Evolutionary conservation across 2,888 invertebrate species (phyloP).

Genomic region (Thecophora atra): DNA sequence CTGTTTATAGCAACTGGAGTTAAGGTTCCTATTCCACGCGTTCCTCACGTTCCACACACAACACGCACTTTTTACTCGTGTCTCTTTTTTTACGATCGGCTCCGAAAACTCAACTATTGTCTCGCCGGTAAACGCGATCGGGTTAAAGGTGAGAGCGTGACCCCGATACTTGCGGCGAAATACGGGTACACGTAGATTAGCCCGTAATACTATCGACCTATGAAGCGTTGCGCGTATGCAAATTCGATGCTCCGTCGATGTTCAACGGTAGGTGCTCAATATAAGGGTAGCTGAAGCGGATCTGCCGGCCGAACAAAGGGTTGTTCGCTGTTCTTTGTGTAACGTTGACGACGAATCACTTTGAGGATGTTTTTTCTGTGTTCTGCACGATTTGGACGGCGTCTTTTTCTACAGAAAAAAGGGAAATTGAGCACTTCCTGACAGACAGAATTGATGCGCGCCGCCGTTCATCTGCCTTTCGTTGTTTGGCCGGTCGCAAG

Average conservation of each 20-base stretch:
- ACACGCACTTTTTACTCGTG: conserved; percentile 36
- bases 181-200: conserved; percentile 35
- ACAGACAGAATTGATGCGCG: neutral
- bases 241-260: neutral
- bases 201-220: conserved; percentile 27
- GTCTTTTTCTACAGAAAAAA: conserved; percentile 24
- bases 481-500: conserved; percentile 41
- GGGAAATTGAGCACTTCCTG: conserved; percentile 41
- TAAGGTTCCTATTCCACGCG: neutral
- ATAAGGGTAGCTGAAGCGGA: conserved; percentile 32
- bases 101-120: conserved; percentile 4
- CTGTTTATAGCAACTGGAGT: neutral
- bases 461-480: conserved; percentile 21
- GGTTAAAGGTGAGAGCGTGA: conserved; percentile 56
- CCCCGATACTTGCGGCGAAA: conserved; percentile 41
- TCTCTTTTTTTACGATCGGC: neutral
- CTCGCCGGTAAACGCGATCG: conserved; percentile 23
- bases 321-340: conserved; percentile 29
- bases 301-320: conserved; percentile 16
- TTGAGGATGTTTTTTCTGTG: conserved; percentile 43
- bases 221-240: neutral
- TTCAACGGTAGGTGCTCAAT: too few species aligned
- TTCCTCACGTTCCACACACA: neutral
- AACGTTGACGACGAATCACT: conserved; percentile 36
- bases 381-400: conserved; percentile 31